phyloP scores from a whole-genome alignment of 2,888 invertebrate species.

The Trachelus troglodyta region DNA sequence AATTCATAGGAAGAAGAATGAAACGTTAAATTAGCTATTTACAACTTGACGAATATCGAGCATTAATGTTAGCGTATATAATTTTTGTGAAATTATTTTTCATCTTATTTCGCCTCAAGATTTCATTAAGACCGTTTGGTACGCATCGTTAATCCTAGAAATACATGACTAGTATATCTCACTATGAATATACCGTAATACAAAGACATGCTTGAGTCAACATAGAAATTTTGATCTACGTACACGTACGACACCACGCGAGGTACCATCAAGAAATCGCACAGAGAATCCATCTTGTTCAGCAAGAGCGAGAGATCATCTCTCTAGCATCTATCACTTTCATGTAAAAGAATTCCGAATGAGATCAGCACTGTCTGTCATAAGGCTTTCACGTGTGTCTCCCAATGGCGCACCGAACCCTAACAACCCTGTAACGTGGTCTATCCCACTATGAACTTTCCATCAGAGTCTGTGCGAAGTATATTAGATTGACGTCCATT shows the following conservation, averaged over 20 bases:
- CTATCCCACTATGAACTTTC: neutral
- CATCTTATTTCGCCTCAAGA: neutral
- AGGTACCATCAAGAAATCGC: neutral
- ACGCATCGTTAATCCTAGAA: neutral
- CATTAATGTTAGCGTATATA: neutral
- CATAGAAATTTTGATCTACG: neutral
- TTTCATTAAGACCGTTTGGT: neutral
- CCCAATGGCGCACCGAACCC: neutral
- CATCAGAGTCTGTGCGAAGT: neutral
- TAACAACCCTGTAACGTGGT: neutral
- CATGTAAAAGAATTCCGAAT: conserved; percentile 17
- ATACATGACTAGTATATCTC: neutral
- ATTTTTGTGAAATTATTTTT: neutral
- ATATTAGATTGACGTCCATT: neutral
- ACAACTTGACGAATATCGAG: neutral
- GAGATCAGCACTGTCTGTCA: conserved; percentile 19
- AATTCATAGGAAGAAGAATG: neutral
- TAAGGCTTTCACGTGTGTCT: conserved; percentile 10
- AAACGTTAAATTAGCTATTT: neutral
- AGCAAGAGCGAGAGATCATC: neutral
- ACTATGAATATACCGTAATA: neutral
- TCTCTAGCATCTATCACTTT: neutral
- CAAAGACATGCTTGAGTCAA: neutral
- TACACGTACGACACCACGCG: neutral
- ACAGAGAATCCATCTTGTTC: neutral